Percentiles rank a stretch among this genome's conserved stretches.
Evolutionary conservation across 2,113 vertebrate genomes (phyloP).

Genomic region (Pedetes capensis): DNA sequence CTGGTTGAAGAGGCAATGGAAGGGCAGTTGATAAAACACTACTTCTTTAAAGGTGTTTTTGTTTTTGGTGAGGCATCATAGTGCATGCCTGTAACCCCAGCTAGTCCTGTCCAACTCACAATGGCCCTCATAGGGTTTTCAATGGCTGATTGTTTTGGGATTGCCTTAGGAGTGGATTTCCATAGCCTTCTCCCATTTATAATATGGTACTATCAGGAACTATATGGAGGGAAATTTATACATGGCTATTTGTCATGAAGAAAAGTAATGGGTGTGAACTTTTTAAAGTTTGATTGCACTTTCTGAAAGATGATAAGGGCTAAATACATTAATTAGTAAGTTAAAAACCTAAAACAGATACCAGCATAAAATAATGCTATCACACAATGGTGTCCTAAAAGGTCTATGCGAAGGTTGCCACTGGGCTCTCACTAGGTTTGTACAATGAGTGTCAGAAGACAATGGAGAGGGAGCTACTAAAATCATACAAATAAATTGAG

Average conservation of each 20-base stretch:
- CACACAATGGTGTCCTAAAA: not conserved
- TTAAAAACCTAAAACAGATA: not conserved
- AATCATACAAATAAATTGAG: not conserved
- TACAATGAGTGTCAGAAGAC: not conserved
- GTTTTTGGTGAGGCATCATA: too few species aligned
- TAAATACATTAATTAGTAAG: not conserved
- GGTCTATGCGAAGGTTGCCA: not conserved
- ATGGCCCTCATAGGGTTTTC: too few species aligned
- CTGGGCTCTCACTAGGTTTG: not conserved
- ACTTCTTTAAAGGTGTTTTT: not conserved
- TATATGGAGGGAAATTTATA: not conserved
- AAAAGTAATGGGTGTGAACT: not conserved
- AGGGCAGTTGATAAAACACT: not conserved
- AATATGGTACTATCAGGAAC: too few species aligned
- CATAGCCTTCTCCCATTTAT: too few species aligned
- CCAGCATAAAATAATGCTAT: not conserved
- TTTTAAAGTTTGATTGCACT: not conserved
- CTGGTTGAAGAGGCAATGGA: not conserved
- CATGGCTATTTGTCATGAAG: not conserved
- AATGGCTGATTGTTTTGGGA: too few species aligned
- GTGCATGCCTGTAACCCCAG: too few species aligned
- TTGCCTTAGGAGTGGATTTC: too few species aligned
- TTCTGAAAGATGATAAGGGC: not conserved
- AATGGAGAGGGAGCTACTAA: accelerated
- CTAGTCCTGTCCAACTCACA: too few species aligned